A percentile compares a stretch with the other conserved stretches of the same genome.
These are phyloP conservation scores for Phocides pigmalion DNA, from an alignment of 1,140 invertebrate genomes.

Conservation along the genomic window DNA sequence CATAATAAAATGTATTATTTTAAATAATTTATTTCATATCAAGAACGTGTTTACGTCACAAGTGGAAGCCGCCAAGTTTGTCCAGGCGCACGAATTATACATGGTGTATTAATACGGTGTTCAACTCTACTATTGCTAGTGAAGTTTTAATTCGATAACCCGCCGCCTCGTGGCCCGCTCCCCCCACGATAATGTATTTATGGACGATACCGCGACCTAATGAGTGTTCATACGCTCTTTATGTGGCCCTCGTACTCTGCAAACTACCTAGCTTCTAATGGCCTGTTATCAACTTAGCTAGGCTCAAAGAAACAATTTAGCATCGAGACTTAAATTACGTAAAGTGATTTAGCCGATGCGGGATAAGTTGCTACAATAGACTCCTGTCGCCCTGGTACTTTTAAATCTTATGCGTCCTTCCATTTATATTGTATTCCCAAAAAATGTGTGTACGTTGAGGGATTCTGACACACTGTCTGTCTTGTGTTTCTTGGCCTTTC, in stretches of 20 bases:
- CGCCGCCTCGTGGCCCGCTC: constrained; percentile 49
- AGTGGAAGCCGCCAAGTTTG: constrained; percentile 63
- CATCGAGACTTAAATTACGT: neutral
- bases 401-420: too few relatives aligned
- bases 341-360: neutral
- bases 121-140: constrained; percentile 80
- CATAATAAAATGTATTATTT: too few relatives aligned
- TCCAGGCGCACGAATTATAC: constrained; percentile 80
- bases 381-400: too few relatives aligned
- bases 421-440: too few relatives aligned
- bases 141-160: constrained; percentile 83
- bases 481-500: too few relatives aligned
- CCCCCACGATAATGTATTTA: constrained; percentile 79
- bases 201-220: constrained; percentile 79
- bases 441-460: too few relatives aligned
- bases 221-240: constrained; percentile 76
- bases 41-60: constrained; percentile 6
- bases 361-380: neutral
- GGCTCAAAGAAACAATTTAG: constrained; percentile 32
- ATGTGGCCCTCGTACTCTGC: constrained; percentile 57
- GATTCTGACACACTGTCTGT: too few relatives aligned
- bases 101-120: constrained; percentile 81
- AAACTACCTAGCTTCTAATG: constrained; percentile 52
- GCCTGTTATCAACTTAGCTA: constrained; percentile 52
- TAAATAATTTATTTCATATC: neutral